Evolutionary conservation across 2,113 vertebrate genomes (phyloP).

Genomic region (Thamnaconus septentrionalis): DNA sequence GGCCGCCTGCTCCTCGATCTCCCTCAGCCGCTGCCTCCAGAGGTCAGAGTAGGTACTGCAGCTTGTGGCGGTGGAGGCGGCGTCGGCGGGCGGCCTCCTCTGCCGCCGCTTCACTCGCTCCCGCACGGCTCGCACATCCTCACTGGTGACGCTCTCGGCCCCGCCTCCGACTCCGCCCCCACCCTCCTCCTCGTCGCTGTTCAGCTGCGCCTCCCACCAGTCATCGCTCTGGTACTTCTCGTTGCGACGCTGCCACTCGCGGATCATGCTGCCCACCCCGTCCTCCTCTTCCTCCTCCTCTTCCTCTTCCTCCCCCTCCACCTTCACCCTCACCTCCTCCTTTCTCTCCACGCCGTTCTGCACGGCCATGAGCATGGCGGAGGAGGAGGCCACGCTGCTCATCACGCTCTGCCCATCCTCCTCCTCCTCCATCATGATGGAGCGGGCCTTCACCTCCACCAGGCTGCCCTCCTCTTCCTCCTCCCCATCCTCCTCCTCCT

Average conservation of each 20-base stretch:
- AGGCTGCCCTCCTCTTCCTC: constrained; percentile 62
- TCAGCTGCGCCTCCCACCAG: constrained; percentile 73
- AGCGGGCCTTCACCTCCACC: constrained; percentile 58
- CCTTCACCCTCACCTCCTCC: constrained; percentile 37
- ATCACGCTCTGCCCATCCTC: constrained; percentile 82
- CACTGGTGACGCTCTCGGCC: constrained; percentile 84
- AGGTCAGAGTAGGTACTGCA: constrained; percentile 80
- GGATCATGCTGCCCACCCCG: constrained; percentile 77
- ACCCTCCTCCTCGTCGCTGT: constrained; percentile 60
- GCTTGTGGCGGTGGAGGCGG: constrained; percentile 77
- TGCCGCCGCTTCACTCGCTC: constrained; percentile 66
- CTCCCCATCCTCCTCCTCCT: constrained; percentile 19
- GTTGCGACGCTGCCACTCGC: constrained; percentile 89
- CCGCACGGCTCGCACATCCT: constrained; percentile 78
- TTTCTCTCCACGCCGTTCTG: constrained; percentile 58
- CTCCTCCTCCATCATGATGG: constrained; percentile 82
- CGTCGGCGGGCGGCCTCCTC: constrained; percentile 63
- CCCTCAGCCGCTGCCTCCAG: constrained; percentile 87
- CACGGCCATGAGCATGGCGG: constrained; percentile 72
- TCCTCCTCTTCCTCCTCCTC: constrained; percentile 9
- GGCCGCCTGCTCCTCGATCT: constrained; percentile 86
- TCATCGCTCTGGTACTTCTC: constrained; percentile 82
- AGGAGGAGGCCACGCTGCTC: constrained; percentile 81
- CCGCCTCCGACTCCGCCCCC: constrained; percentile 46
- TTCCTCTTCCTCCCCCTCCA: constrained; percentile 50